Percentiles rank a stretch among this genome's conserved stretches.
phyloP scores from a whole-genome alignment of 2,113 vertebrate species.

The Xiphorhynchus elegans region DNA sequence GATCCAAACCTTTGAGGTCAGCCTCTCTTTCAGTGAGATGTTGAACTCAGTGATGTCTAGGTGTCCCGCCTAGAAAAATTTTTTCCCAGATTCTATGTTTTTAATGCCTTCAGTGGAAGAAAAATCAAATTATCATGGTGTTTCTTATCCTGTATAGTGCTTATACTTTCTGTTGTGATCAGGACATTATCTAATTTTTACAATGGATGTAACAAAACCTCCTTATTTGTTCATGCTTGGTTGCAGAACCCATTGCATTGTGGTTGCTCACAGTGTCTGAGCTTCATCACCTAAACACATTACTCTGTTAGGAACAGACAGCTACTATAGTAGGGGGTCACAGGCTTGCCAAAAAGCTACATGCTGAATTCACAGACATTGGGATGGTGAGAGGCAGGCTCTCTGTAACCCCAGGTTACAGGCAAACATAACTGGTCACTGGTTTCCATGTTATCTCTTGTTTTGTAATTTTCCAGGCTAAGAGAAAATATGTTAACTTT shows the following conservation, averaged over 20 bases:
- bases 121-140: background rate
- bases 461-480: background rate
- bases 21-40: background rate
- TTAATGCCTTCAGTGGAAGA: background rate
- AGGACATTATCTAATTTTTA: background rate
- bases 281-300: background rate
- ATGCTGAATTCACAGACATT: background rate
- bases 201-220: background rate
- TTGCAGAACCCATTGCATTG: background rate
- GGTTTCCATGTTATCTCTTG: background rate
- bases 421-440: background rate
- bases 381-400: background rate
- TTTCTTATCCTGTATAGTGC: background rate
- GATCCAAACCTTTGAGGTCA: background rate
- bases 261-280: background rate
- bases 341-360: background rate
- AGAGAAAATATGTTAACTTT: background rate
- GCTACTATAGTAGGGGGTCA: fast-evolving
- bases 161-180: background rate
- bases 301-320: background rate
- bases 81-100: background rate
- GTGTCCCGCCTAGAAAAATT: background rate
- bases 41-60: background rate
- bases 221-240: background rate
- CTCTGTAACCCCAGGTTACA: background rate